Conservation (phyloP, 2,113 vertebrate species). For the Atractosteus spatula region DNA sequence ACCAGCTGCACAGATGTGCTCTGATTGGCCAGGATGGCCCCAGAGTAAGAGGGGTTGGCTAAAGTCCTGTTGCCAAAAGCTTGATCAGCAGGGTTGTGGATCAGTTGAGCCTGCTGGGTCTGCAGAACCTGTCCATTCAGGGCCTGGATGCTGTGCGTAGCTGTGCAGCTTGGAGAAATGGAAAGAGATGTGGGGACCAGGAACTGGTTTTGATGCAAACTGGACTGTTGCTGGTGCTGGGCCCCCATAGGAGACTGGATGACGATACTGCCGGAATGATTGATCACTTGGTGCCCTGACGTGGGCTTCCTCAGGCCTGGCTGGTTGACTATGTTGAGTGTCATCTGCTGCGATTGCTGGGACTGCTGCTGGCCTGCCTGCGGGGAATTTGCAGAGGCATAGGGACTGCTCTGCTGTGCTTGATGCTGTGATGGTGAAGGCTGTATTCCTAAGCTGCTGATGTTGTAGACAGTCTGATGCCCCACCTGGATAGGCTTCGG, state of each 20-base stretch:
- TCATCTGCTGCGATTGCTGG: conserved; percentile 55
- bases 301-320: conserved; percentile 35
- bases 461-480: conserved; percentile 83
- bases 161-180: conserved; percentile 70
- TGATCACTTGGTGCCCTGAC: conserved; percentile 57
- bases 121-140: conserved; percentile 81
- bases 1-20: conserved; percentile 70
- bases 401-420: conserved; percentile 65
- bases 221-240: conserved; percentile 65
- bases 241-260: conserved; percentile 74
- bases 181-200: conserved; percentile 83
- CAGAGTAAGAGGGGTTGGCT: conserved; percentile 68
- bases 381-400: conserved; percentile 67
- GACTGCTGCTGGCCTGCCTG: conserved; percentile 55
- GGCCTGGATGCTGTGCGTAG: conserved; percentile 80
- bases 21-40: conserved; percentile 75
- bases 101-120: conserved; percentile 70
- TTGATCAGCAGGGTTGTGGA: conserved; percentile 35
- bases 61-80: conserved; percentile 67
- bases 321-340: conserved; percentile 37
- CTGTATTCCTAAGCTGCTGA: conserved; percentile 75
- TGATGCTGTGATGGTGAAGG: conserved; percentile 16
- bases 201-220: conserved; percentile 79
- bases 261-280: conserved; percentile 49
- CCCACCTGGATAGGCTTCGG: conserved; percentile 88